phyloP scores from a whole-genome alignment of 2,113 vertebrate species.

The Zeus faber region DNA sequence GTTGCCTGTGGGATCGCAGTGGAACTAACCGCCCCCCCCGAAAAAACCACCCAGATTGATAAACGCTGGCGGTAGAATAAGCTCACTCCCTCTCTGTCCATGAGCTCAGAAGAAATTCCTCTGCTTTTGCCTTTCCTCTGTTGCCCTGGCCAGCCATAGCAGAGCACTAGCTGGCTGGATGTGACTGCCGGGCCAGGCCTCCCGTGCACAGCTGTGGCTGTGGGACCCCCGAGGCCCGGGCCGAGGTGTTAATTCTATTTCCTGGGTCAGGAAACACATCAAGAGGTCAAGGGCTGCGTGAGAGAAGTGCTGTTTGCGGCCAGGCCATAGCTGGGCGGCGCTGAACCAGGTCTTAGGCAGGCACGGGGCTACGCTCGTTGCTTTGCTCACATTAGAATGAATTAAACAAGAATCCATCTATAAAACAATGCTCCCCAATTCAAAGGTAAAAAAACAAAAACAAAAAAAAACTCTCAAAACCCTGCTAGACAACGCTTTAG shows the following conservation, averaged over 20 bases:
- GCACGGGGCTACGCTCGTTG: conserved; percentile 38
- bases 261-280: conserved; percentile 76
- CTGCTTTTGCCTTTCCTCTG: conserved; percentile 6
- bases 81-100: conserved; percentile 6
- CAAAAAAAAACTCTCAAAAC: too few species aligned
- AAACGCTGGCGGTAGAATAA: conserved; percentile 10
- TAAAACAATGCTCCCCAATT: conserved; percentile 48
- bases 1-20: conserved; percentile 19
- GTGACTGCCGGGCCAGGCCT: conserved; percentile 24
- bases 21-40: conserved; percentile 19
- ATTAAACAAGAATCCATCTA: conserved; percentile 38
- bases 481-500: too few species aligned
- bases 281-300: conserved; percentile 60
- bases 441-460: neutral
- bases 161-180: conserved; percentile 12
- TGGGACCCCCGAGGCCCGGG: conserved; percentile 52
- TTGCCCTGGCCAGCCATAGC: conserved; percentile 8
- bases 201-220: conserved; percentile 64
- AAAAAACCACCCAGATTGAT: conserved; percentile 8
- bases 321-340: conserved; percentile 27
- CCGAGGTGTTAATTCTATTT: conserved; percentile 79
- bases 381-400: conserved; percentile 29
- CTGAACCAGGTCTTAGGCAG: conserved; percentile 33
- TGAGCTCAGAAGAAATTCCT: conserved; percentile 18
- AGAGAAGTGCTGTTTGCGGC: conserved; percentile 52